Base-by-base conservation (phyloP, 2,888 invertebrate species). In the Pristionchus fissidentatus region DNA sequence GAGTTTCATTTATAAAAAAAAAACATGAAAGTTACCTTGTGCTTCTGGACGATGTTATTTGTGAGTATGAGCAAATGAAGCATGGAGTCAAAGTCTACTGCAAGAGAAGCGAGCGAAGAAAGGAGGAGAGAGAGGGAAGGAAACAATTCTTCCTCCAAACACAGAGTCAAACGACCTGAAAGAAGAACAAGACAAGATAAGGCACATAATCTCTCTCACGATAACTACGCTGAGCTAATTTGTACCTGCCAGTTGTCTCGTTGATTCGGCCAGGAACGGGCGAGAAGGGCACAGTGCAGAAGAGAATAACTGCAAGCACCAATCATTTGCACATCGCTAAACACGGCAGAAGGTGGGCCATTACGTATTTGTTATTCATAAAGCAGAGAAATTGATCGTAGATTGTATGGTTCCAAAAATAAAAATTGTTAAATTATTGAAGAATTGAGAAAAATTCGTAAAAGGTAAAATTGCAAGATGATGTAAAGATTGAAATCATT, bases 121-220 rank as follows among this genome's bases (percentile, higher is more conserved):
- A 88, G 70, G 22, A 86, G 78, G 15, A 77, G 26, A 1, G 94
- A 94, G 81, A 94, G 93, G 87, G 93, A 93, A 0, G 94, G 94
- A 84, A 94, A 91, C 29, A 94, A 91, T 88, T 94, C 94, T 46
- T 93, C 93, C 86, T 94, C 94, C 85, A 94, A 89, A 87, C 94
- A 94, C 38, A 94, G 94, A 35, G 94, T 94, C 93, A 94, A 93
- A 43, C 94, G 93, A 90, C 94, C 94, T 84, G 94, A 66, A 62
- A 90, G 89, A 93, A 7, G 32, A 77, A 26, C n/a, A 8, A 38
- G 73, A 38, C n/a, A 8, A 32, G 62, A 35, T 29, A 0, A 38
- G 26, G 22, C n/a, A 57, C 22, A 66, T 66, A 62, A 62, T 49
- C 13, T 49, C 49, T 10, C 49, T 19, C 19, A 10, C 41, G 29